phyloP scores from a whole-genome alignment of 2,797 vertebrate species.

The Schizothorax lantsangensis region DNA sequence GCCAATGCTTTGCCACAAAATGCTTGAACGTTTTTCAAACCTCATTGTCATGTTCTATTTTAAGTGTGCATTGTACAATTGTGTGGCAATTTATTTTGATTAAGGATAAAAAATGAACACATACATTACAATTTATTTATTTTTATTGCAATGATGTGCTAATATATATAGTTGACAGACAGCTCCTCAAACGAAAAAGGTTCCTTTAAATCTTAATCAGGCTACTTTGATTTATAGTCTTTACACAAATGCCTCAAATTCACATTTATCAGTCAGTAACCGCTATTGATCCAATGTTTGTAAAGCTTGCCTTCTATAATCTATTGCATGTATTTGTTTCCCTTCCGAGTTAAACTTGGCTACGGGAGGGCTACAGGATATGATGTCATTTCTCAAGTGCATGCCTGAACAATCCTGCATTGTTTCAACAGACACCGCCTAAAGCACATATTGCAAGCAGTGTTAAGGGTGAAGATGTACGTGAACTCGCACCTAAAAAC shows the following conservation, averaged over 20 bases:
- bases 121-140: neutral
- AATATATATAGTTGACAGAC: neutral
- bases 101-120: neutral
- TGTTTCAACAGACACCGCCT: constrained; percentile 70
- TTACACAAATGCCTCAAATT: neutral
- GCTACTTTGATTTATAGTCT: neutral
- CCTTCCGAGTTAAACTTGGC: neutral
- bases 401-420: constrained; percentile 70
- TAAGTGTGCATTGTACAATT: neutral
- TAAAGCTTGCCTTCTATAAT: neutral
- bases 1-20: neutral
- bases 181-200: neutral
- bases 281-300: neutral
- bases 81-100: neutral
- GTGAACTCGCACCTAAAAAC: constrained; percentile 32
- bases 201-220: neutral
- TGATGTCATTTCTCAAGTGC: constrained; percentile 68
- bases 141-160: neutral
- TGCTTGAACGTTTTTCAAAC: neutral
- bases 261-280: neutral
- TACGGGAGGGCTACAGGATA: constrained; percentile 59
- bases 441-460: constrained; percentile 61
- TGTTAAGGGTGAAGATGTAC: constrained; percentile 53
- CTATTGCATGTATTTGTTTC: neutral
- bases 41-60: neutral